These are phyloP conservation scores for Syngnathus rostellatus DNA, from an alignment of 2,797 vertebrate genomes.

Conservation along the genomic window DNA sequence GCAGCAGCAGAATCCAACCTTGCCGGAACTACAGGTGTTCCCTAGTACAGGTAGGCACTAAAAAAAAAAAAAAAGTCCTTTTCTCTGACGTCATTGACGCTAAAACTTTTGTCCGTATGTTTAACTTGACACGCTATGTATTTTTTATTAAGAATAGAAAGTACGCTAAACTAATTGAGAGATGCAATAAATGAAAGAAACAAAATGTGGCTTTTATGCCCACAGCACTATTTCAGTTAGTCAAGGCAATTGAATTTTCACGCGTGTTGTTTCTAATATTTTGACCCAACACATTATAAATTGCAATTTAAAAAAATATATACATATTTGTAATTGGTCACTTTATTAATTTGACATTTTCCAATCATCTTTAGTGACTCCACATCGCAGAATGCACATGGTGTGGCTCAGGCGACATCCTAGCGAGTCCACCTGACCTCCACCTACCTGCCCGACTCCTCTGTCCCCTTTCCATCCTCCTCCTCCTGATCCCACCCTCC, in stretches of 20 bases:
- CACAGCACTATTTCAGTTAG: not conserved
- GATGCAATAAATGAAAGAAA: not conserved
- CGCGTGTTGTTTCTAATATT: not conserved
- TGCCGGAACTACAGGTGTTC: conserved; percentile 53
- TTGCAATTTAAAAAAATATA: not conserved
- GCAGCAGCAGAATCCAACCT: conserved; percentile 15
- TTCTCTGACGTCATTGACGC: not conserved
- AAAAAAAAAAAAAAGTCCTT: not conserved
- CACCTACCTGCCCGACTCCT: conserved; percentile 3
- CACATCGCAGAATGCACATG: conserved; percentile 46
- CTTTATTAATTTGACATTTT: not conserved
- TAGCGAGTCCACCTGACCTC: conserved; percentile 35
- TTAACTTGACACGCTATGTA: not conserved
- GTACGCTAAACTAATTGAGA: not conserved
- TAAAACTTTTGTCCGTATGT: not conserved
- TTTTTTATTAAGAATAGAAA: not conserved
- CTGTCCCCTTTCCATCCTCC: conserved; percentile 27
- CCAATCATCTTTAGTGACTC: conserved; percentile 41
- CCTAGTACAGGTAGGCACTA: conserved; percentile 29
- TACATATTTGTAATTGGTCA: too few relatives aligned
- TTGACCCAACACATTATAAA: not conserved
- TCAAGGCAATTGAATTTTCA: not conserved
- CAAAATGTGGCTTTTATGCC: not conserved
- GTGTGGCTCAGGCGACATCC: conserved; percentile 41
- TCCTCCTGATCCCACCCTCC: conserved; percentile 31